Conservation (phyloP, 2,888 invertebrate species). For the Chouioia cunea region DNA sequence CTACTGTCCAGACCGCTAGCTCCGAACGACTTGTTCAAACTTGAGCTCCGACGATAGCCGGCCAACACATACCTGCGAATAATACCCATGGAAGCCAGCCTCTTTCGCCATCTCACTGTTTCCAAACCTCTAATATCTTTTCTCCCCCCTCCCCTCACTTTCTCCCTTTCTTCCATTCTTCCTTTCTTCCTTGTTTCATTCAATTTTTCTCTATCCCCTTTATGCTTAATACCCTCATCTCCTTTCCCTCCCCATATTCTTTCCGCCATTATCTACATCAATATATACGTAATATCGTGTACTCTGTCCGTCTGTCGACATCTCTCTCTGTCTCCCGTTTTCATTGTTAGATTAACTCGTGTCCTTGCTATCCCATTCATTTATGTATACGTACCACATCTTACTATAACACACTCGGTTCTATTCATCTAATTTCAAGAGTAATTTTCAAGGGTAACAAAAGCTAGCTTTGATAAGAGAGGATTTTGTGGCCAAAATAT, state of each 20-base stretch:
- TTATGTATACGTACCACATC: too few species aligned
- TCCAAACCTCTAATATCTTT: too few species aligned
- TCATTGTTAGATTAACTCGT: too few species aligned
- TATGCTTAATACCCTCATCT: slow-evolving; percentile 25
- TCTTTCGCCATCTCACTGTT: slow-evolving; percentile 30
- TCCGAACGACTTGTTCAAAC: background rate
- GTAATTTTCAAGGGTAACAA: too few species aligned
- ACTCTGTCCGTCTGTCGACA: slow-evolving; percentile 59
- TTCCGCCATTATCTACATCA: slow-evolving; percentile 25
- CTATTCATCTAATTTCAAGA: too few species aligned
- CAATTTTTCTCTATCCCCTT: slow-evolving; percentile 12
- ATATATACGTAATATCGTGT: slow-evolving; percentile 17
- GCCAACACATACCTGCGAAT: slow-evolving; percentile 61
- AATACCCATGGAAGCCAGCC: slow-evolving; percentile 54
- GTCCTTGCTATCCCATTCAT: too few species aligned
- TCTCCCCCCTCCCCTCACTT: slow-evolving; percentile 35
- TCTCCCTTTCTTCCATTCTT: slow-evolving; percentile 46
- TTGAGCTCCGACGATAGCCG: slow-evolving; percentile 11
- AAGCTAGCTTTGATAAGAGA: too few species aligned
- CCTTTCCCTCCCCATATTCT: background rate
- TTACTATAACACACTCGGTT: too few species aligned
- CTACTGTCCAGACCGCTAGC: background rate
- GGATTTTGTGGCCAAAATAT: too few species aligned
- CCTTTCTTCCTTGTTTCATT: slow-evolving; percentile 34
- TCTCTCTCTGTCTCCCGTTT: slow-evolving; percentile 48